These are phyloP conservation scores for Nycticorax nycticorax DNA, from an alignment of 2,113 vertebrate species.

Conservation along the genomic window DNA sequence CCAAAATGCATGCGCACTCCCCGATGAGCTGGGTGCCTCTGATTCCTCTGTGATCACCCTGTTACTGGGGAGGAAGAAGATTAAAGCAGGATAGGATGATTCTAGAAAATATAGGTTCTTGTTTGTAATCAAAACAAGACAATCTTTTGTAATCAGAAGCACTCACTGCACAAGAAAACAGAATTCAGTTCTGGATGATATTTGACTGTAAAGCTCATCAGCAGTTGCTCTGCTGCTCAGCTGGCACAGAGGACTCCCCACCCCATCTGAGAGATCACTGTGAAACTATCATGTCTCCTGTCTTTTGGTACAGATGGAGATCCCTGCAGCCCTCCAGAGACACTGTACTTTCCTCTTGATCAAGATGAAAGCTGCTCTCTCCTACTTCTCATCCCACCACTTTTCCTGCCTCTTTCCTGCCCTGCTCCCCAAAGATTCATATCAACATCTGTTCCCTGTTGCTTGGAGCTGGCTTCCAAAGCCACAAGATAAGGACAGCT, in stretches of 20 bases:
- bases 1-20: neutral
- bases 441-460: neutral
- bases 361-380: neutral
- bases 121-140: no score
- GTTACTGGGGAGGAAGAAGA: neutral
- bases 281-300: neutral
- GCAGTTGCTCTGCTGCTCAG: neutral
- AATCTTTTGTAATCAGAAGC: neutral
- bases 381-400: neutral
- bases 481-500: neutral
- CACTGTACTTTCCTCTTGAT: neutral
- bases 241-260: neutral
- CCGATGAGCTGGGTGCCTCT: neutral
- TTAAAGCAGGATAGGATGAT: neutral
- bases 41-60: neutral
- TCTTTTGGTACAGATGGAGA: neutral
- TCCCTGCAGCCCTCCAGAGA: neutral
- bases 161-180: neutral
- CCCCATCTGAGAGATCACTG: neutral
- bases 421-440: neutral
- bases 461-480: neutral
- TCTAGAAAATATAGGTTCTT: neutral
- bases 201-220: neutral
- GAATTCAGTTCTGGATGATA: neutral
- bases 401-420: neutral